Conservation (phyloP, 2,113 vertebrate genomes). For the Camelus bactrianus region DNA sequence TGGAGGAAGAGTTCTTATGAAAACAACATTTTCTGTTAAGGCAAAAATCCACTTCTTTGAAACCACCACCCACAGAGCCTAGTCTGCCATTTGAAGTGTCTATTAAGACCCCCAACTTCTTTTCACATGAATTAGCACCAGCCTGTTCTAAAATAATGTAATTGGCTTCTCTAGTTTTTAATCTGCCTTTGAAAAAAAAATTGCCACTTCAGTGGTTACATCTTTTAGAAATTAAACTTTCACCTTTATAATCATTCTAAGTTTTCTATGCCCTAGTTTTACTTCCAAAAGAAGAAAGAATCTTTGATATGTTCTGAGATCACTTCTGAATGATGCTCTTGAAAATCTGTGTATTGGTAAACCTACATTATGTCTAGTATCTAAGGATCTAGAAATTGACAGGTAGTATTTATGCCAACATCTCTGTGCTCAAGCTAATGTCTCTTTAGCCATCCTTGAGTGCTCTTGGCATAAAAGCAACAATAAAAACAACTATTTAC, state of each 20-base stretch:
- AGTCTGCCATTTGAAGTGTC: not conserved
- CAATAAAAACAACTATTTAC: constrained; percentile 64
- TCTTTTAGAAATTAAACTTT: constrained; percentile 34
- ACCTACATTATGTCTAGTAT: not conserved
- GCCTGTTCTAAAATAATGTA: constrained; percentile 10
- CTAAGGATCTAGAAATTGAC: constrained; percentile 55
- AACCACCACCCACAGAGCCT: not conserved
- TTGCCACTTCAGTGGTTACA: not conserved
- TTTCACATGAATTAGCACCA: not conserved
- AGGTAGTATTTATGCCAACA: not conserved
- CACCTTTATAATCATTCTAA: constrained; percentile 3
- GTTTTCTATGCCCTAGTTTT: constrained; percentile 42
- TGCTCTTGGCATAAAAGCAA: constrained; percentile 35
- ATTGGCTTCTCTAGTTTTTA: constrained; percentile 33
- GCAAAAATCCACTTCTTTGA: constrained; percentile 56
- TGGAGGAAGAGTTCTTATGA: not conserved
- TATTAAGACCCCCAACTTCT: not conserved
- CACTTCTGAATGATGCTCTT: constrained; percentile 49
- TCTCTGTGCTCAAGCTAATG: constrained; percentile 22
- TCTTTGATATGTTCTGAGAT: constrained; percentile 24
- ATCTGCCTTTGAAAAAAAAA: constrained; percentile 25
- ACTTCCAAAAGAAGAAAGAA: constrained; percentile 11
- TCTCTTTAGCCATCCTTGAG: constrained; percentile 36
- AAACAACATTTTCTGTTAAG: constrained; percentile 37
- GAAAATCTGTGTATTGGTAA: constrained; percentile 37